Conservation (phyloP, 2,113 vertebrate species). For the Pluvianellus socialis region DNA sequence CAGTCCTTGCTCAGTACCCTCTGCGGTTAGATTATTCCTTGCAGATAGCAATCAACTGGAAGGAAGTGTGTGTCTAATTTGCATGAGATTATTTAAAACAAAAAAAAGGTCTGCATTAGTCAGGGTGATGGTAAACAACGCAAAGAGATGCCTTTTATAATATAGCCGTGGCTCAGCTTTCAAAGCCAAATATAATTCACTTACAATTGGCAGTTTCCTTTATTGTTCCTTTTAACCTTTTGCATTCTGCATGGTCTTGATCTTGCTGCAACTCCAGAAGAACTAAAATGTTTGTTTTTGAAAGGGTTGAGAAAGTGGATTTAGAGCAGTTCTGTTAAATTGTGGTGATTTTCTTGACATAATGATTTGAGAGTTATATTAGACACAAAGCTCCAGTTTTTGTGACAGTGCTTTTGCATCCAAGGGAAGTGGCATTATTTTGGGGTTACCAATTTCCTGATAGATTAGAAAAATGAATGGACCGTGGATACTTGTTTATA, state of each 20-base stretch:
- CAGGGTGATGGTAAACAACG: constrained; percentile 84
- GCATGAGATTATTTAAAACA: constrained; percentile 89
- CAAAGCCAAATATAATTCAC: constrained; percentile 82
- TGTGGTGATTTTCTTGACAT: not conserved
- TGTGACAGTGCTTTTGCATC: not conserved
- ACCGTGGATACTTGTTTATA: not conserved
- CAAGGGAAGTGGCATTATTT: not conserved
- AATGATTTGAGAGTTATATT: not conserved
- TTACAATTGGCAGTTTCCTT: constrained; percentile 78
- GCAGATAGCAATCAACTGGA: constrained; percentile 88
- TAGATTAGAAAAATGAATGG: not conserved
- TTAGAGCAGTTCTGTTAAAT: not conserved
- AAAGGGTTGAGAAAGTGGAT: not conserved
- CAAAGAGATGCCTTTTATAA: constrained; percentile 80
- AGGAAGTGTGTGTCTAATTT: constrained; percentile 89
- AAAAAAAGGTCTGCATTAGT: constrained; percentile 85
- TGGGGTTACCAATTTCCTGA: not conserved
- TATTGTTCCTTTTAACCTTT: constrained; percentile 83
- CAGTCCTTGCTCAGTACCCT: constrained; percentile 77
- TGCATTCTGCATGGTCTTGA: constrained; percentile 68
- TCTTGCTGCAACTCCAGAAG: constrained; percentile 34
- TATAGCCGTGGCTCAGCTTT: constrained; percentile 75
- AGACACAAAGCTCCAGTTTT: not conserved
- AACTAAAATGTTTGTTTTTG: constrained; percentile 16
- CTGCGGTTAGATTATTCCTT: constrained; percentile 82